Base-by-base conservation (phyloP, 2,888 invertebrate species). In the Pristionchus mayeri region DNA sequence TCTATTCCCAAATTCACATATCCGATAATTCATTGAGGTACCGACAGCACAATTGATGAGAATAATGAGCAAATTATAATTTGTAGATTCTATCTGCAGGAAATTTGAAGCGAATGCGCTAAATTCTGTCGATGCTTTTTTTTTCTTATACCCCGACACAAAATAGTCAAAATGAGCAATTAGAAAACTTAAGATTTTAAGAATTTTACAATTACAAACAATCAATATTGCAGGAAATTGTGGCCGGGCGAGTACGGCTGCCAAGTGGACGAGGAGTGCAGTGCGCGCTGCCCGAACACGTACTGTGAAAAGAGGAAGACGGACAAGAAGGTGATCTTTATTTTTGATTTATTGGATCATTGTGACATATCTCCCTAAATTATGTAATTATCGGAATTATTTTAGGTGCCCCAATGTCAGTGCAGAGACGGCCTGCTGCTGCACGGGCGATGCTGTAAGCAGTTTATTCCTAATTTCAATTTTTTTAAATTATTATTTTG, bases 191-290 rank as follows among this genome's bases (percentile, higher is more conserved):
- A n/a, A n/a, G n/a, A n/a, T n/a, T n/a, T n/a, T n/a, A n/a, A n/a
- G n/a, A n/a, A n/a, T n/a, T n/a, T 44, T 44, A 44, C 21, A 13
- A 13, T 54, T 54, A 54, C 3, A 54, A 54, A 54, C 7, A 54
- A 54, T 4, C 4, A 54, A 67, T 16, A 9, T 54, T 87, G 71
- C 63, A 92, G 91, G 87, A 91, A 90, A 54, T 85, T 91, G 0
- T 92, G 91, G 91, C 92, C 92, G 3, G 92, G 92, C 40, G 92
- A 92, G 84, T 92, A 92, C 81, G 92, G 92, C 13, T 92, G 92
- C 78, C 84, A 87, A 54, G 85, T 88, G 11, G 91, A 92, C 83
- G 78, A 81, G 4, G 91, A 92, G 85, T 92, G 92, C 85, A 84
- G 87, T 18, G 85, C 91, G 0, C 88, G 92, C 27, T 92, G 92